These are phyloP conservation scores for Aphaenogaster rudis DNA, from an alignment of 1,140 invertebrate genomes.

Conservation along the genomic window DNA sequence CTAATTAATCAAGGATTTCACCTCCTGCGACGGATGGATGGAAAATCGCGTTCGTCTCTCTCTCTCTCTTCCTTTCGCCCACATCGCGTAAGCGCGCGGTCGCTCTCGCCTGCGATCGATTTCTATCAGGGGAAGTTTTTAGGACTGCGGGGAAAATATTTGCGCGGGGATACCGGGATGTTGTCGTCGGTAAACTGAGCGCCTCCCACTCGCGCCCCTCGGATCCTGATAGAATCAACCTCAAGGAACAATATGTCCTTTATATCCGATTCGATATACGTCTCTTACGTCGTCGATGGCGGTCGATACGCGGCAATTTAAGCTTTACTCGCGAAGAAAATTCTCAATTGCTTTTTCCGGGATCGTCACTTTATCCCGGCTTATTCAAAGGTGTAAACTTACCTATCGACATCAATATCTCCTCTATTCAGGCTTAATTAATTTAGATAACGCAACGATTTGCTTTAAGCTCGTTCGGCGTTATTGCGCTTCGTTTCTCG, in stretches of 20 bases:
- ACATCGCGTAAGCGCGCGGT: neutral
- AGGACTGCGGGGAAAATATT: slow-evolving; percentile 53
- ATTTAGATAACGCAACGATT: neutral
- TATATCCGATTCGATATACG: slow-evolving; percentile 12
- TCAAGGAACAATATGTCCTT: slow-evolving; percentile 28
- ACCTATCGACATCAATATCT: neutral
- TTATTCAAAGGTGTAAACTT: neutral
- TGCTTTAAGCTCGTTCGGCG: neutral
- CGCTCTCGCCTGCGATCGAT: slow-evolving; percentile 49
- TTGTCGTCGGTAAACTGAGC: slow-evolving; percentile 66
- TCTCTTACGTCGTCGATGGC: neutral
- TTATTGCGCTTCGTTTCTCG: neutral
- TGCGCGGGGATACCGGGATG: slow-evolving; percentile 20
- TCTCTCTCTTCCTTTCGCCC: neutral
- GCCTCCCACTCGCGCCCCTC: neutral
- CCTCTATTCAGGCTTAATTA: neutral
- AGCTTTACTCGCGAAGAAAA: neutral
- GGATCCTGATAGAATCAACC: slow-evolving; percentile 51
- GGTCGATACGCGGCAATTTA: slow-evolving; percentile 16
- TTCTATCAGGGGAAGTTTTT: slow-evolving; percentile 57
- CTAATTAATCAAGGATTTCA: slow-evolving; percentile 32
- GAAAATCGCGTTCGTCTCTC: slow-evolving; percentile 22
- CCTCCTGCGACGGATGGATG: neutral
- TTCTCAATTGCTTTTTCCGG: neutral
- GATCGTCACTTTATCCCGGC: neutral